Base-by-base conservation (phyloP, 2,113 vertebrate genomes). In the Chaenocephalus aceratus region DNA sequence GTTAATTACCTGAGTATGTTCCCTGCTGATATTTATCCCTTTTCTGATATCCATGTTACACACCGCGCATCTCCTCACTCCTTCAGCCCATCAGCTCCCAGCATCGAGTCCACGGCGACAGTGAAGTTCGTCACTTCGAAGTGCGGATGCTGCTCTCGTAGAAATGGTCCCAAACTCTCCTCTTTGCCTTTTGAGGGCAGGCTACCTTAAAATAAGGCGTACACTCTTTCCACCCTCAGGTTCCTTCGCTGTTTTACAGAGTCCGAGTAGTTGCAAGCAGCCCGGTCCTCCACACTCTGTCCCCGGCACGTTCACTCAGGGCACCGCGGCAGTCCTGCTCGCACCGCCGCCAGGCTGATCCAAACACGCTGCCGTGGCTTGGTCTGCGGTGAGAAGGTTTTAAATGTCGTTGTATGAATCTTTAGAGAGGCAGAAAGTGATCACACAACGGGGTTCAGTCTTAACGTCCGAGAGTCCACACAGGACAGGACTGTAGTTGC, bases 31-130 rank as follows among this genome's bases (percentile, higher is more conserved):
- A 63, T 57, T 81, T 63, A 86, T 68, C 86, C 87, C 84, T 85
- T 75, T 76, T 87, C 80, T 77, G 83, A 88, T 63, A 86, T 93
- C 93, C 93, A 93, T 92, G 83, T 80, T 92, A 84, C 77, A 84
- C 77, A 52, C 78, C 67, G 66, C 76, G 80, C 90, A 86, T 89
- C 84, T 64, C 86, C 72, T 83, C 79, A 70, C 77, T 67, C 66
- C 63, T 30, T 44, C 73, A 71, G 64, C 74, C 68, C 79, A 3
- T 52, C 78, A 30, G 53, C 77, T 76, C 49, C 36, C 57, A 53
- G 73, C 74, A 26, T 80, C 69, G 54, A 76, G 49, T 69, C 66
- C 15, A 77, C 69, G 41, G 30, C 79, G 52, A 75, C 69, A 41
- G 21, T 62, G 16, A 86, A 91, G 73, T 90, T 89, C 1, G 46